Conservation (phyloP, 2,113 vertebrate genomes). For the Orthochromis indermauri region DNA sequence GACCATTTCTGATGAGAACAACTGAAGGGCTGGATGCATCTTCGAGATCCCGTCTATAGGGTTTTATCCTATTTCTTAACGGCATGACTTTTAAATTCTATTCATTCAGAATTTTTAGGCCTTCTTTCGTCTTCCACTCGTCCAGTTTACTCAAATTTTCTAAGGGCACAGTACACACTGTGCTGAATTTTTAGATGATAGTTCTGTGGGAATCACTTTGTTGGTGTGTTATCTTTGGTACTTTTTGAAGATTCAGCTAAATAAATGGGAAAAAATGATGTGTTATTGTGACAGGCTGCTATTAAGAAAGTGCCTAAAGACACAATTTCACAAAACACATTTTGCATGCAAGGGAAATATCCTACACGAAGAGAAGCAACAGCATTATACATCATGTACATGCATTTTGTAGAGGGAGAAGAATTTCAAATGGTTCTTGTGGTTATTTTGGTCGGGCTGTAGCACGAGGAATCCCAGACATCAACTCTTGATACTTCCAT, state of each 20-base stretch:
- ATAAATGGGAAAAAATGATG: background rate
- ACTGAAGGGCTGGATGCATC: background rate
- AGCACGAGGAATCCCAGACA: background rate
- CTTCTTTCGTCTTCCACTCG: background rate
- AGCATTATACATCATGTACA: background rate
- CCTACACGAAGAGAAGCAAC: background rate
- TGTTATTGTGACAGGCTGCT: background rate
- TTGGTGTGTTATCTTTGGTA: background rate
- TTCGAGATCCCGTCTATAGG: fast-evolving
- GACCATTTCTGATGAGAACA: background rate
- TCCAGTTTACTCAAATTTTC: background rate
- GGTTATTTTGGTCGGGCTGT: background rate
- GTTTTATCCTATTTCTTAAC: background rate
- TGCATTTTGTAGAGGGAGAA: background rate
- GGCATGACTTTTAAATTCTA: background rate
- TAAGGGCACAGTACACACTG: background rate
- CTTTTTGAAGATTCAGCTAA: background rate
- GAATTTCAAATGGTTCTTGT: background rate
- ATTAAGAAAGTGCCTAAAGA: background rate
- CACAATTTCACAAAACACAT: background rate
- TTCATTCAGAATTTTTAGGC: background rate
- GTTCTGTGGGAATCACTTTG: background rate
- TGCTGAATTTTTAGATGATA: background rate
- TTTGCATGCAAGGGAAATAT: background rate
- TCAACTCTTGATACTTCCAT: background rate